Evolutionary conservation across 2,113 vertebrate species (phyloP).

Genomic region (Herpetotheres cachinnans): DNA sequence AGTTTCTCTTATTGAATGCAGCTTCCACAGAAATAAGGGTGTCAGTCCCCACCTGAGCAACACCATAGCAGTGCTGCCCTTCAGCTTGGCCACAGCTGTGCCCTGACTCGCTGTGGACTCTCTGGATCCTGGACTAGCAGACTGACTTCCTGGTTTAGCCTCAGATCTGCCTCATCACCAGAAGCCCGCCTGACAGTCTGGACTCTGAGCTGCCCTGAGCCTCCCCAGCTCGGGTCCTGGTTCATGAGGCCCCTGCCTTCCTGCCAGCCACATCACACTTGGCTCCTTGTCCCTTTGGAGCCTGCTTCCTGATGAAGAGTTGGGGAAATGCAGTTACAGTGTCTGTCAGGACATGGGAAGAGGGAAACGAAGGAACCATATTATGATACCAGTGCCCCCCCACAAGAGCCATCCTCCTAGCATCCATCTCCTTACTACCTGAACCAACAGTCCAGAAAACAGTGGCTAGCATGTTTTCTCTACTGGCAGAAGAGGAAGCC

Average conservation of each 20-base stretch:
- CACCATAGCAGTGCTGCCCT: rapidly evolving
- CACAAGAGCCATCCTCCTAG: background rate
- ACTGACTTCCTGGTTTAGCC: background rate
- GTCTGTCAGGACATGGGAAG: background rate
- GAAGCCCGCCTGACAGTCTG: background rate
- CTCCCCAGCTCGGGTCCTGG: rapidly evolving
- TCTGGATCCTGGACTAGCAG: background rate
- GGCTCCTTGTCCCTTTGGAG: background rate
- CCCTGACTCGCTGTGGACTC: background rate
- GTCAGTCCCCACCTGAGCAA: background rate
- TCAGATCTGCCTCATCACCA: background rate
- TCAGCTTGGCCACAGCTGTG: background rate
- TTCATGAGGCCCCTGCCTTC: background rate
- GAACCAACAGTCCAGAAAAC: rapidly evolving
- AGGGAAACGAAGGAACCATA: rapidly evolving
- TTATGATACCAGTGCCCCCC: background rate
- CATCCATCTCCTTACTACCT: background rate
- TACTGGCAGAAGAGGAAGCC: background rate
- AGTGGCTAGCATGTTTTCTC: background rate
- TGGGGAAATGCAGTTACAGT: background rate
- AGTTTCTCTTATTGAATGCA: background rate
- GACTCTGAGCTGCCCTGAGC: background rate
- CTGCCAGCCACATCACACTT: background rate
- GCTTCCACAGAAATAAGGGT: background rate
- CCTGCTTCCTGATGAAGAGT: background rate